Evolutionary conservation across 2,113 vertebrate genomes (phyloP).

Genomic region (Zosterops hypoxanthus): DNA sequence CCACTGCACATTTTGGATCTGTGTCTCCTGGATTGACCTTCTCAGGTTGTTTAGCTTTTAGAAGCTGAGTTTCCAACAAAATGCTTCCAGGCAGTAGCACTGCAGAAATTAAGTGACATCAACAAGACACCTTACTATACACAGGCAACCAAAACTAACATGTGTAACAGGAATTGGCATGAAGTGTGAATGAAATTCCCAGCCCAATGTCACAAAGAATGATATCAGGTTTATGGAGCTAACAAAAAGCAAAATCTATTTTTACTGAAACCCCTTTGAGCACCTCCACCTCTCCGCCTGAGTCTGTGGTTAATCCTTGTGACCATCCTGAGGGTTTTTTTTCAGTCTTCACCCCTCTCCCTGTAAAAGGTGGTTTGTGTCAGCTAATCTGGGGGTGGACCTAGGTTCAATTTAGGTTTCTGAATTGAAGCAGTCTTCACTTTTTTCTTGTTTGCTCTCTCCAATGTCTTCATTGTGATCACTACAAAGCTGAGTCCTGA

Average conservation of each 20-base stretch:
- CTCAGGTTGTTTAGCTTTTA: not conserved
- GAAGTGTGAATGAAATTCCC: not conserved
- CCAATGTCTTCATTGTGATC: not conserved
- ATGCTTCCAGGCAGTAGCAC: not conserved
- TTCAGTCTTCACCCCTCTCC: not conserved
- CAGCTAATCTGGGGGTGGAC: not conserved
- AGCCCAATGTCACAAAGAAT: not conserved
- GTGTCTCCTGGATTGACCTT: not conserved
- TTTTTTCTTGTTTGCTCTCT: not conserved
- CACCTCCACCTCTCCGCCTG: not conserved
- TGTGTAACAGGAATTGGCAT: not conserved
- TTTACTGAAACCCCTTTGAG: not conserved
- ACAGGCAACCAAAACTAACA: not conserved
- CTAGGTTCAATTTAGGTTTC: not conserved
- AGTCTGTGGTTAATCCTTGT: not conserved
- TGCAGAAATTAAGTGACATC: not conserved
- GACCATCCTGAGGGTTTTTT: not conserved
- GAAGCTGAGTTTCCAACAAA: not conserved
- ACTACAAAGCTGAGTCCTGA: not conserved
- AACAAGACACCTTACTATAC: not conserved
- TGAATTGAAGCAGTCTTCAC: not conserved
- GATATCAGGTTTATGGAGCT: not conserved
- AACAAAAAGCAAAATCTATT: not conserved
- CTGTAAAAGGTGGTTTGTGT: not conserved
- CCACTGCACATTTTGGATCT: not conserved